These are phyloP conservation scores for Cygnus atratus DNA, from an alignment of 2,113 vertebrate species.

Conservation along the genomic window DNA sequence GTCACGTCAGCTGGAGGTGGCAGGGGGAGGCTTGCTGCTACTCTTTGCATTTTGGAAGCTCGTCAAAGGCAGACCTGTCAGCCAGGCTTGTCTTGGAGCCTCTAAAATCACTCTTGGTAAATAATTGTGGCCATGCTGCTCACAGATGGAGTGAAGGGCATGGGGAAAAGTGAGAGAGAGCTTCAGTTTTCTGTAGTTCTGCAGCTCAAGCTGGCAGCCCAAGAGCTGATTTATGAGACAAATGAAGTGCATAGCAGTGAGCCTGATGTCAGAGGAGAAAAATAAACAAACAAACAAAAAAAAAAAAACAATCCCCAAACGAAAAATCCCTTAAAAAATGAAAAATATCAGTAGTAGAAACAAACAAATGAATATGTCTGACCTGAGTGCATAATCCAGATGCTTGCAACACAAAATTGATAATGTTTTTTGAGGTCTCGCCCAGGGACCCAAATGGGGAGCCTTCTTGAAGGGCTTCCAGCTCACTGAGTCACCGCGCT, in stretches of 20 bases:
- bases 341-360: neutral
- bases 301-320: neutral
- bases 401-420: neutral
- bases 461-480: conserved; percentile 22
- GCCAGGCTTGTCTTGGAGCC: neutral
- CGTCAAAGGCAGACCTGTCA: neutral
- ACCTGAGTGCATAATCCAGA: neutral
- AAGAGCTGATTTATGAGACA: neutral
- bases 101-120: neutral
- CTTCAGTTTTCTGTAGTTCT: neutral
- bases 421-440: neutral
- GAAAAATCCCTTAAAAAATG: neutral
- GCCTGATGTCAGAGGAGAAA: neutral
- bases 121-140: neutral
- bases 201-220: neutral
- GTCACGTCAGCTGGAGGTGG: neutral
- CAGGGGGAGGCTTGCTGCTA: neutral
- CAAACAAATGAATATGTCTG: neutral
- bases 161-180: neutral
- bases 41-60: neutral
- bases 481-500: neutral
- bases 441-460: neutral
- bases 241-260: neutral
- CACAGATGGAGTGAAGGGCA: neutral
- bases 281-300: neutral